Percentiles rank a stretch among this genome's conserved stretches.
phyloP scores from a whole-genome alignment of 37 sponge, comb jelly and placozoan genomes.

The Axinella damicornis region DNA sequence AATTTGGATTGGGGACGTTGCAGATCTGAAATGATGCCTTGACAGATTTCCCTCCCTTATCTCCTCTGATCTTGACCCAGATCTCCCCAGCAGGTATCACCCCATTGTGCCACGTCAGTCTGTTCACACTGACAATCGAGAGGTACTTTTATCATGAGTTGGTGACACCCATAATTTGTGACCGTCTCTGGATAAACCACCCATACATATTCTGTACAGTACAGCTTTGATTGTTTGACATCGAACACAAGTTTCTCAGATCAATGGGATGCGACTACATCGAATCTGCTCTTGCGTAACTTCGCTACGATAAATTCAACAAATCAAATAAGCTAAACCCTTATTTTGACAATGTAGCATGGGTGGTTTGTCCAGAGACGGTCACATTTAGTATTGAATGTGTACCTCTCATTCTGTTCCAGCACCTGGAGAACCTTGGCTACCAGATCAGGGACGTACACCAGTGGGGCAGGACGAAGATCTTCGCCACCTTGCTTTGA shows the following conservation, averaged over 20 bases:
- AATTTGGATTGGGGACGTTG: conserved; percentile 34
- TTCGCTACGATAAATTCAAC: too few relatives aligned
- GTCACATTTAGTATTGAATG: too few relatives aligned
- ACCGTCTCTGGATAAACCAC: too few relatives aligned
- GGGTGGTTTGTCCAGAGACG: too few relatives aligned
- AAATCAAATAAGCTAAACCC: too few relatives aligned
- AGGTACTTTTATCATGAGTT: background rate
- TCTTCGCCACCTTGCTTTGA: conserved; percentile 5
- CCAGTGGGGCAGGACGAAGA: conserved; percentile 20
- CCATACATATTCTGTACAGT: too few relatives aligned
- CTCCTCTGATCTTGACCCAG: conserved; percentile 59
- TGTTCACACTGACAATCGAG: background rate
- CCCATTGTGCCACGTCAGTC: conserved; percentile 61
- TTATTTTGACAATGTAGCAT: too few relatives aligned
- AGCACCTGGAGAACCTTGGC: background rate
- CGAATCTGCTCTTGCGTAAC: too few relatives aligned
- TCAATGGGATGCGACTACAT: too few relatives aligned
- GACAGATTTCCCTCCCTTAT: conserved; percentile 53
- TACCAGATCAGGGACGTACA: conserved; percentile 2
- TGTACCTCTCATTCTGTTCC: conserved; percentile 17
- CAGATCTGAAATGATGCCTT: conserved; percentile 45
- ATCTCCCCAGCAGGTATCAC: conserved; percentile 42
- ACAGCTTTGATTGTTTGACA: too few relatives aligned
- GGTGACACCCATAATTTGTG: background rate
- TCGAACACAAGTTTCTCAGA: too few relatives aligned